Conservation (phyloP, 2,888 invertebrate genomes). For the Seladonia tumulorum region DNA sequence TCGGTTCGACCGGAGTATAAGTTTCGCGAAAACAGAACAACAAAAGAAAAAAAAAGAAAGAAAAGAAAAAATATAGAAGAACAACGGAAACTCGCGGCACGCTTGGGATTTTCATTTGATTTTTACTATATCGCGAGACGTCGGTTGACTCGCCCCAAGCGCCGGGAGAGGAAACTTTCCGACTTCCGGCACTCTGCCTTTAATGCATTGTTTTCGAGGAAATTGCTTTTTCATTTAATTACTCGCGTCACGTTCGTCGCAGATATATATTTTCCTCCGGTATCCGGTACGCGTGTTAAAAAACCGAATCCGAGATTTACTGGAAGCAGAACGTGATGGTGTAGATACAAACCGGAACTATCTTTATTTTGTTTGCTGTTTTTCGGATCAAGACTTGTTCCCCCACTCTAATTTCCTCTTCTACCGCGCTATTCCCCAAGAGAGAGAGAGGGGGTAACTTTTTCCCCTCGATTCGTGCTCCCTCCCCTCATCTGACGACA, state of each 20-base stretch:
- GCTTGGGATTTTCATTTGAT: constrained; percentile 1
- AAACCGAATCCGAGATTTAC: not conserved
- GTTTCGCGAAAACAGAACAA: constrained; percentile 53
- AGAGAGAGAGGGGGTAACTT: too few relatives aligned
- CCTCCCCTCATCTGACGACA: too few relatives aligned
- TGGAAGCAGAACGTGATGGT: not conserved
- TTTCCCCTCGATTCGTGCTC: too few relatives aligned
- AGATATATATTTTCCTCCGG: not conserved
- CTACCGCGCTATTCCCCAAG: too few relatives aligned
- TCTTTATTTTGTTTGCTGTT: not conserved
- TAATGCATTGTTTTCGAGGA: constrained; percentile 24
- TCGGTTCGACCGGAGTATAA: constrained; percentile 26
- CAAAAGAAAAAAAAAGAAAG: too few relatives aligned
- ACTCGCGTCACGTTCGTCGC: not conserved
- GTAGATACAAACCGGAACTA: not conserved
- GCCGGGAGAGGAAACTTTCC: not conserved
- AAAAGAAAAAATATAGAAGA: not conserved
- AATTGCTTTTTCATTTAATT: constrained; percentile 18
- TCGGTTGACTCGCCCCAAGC: not conserved
- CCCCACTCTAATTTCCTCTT: too few relatives aligned
- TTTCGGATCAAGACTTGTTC: too few relatives aligned
- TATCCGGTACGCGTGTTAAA: not conserved
- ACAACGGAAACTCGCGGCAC: not conserved
- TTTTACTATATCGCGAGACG: not conserved
- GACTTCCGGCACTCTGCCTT: constrained; percentile 13